These are phyloP conservation scores for Pseudopipra pipra DNA, from an alignment of 2,113 vertebrate genomes.

Conservation along the genomic window DNA sequence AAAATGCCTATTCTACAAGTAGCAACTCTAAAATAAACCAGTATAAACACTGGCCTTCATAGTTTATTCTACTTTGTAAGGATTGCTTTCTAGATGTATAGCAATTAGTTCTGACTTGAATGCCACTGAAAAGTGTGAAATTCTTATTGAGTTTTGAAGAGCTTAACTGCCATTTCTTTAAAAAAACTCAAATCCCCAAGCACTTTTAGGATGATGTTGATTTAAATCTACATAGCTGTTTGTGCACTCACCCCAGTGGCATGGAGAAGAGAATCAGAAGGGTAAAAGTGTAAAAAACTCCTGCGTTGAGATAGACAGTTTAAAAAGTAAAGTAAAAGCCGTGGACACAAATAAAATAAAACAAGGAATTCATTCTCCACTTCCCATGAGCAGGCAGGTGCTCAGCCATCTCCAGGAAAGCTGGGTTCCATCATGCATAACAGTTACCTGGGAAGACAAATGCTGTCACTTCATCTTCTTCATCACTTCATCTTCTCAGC, in stretches of 20 bases:
- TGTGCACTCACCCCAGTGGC: rapidly evolving
- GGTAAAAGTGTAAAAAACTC: background rate
- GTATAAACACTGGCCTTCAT: background rate
- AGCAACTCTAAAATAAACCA: background rate
- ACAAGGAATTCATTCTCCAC: background rate
- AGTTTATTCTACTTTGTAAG: background rate
- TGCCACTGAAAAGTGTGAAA: constrained; percentile 31
- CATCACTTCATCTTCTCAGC: background rate
- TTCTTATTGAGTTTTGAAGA: constrained; percentile 23
- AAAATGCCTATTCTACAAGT: background rate
- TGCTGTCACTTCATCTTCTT: background rate
- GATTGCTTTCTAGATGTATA: background rate
- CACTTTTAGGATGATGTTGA: rapidly evolving
- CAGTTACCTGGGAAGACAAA: background rate
- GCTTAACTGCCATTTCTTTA: background rate
- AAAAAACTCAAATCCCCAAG: background rate
- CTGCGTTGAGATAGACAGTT: background rate
- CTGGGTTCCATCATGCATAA: background rate
- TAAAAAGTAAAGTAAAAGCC: background rate
- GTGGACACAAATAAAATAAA: background rate
- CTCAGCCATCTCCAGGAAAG: background rate
- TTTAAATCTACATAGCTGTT: background rate
- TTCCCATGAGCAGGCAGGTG: background rate
- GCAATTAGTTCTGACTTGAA: background rate
- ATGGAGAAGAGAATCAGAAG: background rate